Conservation (phyloP, 2,797 vertebrate species). For the Enteromius trimaculatus region DNA sequence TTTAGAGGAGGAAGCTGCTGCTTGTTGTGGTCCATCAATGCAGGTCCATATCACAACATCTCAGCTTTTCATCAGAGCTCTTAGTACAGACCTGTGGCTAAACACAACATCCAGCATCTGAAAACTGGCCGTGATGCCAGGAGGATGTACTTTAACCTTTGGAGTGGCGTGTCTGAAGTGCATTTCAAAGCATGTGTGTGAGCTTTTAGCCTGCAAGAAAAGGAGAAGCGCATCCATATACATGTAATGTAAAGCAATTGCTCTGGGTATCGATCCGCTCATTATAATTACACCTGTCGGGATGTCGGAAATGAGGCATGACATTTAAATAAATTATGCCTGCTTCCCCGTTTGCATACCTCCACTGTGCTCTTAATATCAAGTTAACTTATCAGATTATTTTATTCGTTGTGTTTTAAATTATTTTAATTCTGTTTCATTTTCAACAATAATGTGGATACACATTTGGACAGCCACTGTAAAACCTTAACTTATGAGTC, state of each 20-base stretch:
- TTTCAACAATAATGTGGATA: neutral
- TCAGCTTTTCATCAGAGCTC: conserved; percentile 73
- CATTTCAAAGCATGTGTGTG: conserved; percentile 43
- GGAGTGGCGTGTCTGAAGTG: conserved; percentile 51
- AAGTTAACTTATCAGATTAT: neutral
- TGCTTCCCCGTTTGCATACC: neutral
- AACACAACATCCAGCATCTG: conserved; percentile 33
- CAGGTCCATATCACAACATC: conserved; percentile 56
- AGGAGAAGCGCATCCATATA: neutral
- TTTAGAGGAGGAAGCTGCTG: conserved; percentile 72
- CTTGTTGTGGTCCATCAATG: conserved; percentile 71
- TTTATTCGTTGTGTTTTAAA: neutral
- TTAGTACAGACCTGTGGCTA: conserved; percentile 57
- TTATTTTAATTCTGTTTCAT: neutral
- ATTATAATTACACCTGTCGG: conserved; percentile 4
- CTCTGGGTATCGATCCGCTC: neutral
- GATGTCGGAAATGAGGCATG: conserved; percentile 18
- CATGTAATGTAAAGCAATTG: conserved; percentile 28
- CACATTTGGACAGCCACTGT: neutral
- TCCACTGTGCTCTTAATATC: neutral
- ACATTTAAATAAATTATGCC: conserved; percentile 4
- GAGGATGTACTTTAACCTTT: conserved; percentile 29
- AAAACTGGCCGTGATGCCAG: conserved; percentile 18
- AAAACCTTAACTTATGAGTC: neutral
- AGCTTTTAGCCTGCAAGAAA: conserved; percentile 43